These are phyloP conservation scores for Danio kyathit DNA, from an alignment of 2,797 vertebrate genomes.

Conservation along the genomic window DNA sequence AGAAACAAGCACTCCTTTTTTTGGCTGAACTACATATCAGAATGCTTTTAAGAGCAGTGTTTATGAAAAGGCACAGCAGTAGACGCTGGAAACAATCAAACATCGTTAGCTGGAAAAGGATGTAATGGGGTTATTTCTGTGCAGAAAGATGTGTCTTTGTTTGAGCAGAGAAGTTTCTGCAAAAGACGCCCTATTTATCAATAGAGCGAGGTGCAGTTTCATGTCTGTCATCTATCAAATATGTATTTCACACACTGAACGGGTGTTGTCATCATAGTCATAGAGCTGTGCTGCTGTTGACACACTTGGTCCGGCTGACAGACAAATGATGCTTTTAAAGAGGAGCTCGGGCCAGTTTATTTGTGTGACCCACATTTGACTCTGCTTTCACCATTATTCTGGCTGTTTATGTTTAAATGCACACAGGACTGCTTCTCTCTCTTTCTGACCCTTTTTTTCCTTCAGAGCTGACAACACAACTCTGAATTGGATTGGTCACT, in stretches of 20 bases:
- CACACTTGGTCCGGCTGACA: slow-evolving; percentile 62
- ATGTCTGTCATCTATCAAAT: slow-evolving; percentile 82
- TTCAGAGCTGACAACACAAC: neutral
- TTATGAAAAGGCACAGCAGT: neutral
- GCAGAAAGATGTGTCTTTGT: slow-evolving; percentile 12
- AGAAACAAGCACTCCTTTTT: neutral
- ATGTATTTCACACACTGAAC: slow-evolving; percentile 56
- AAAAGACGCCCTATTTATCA: slow-evolving; percentile 80
- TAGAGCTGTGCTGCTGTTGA: slow-evolving; percentile 85
- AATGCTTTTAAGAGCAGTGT: slow-evolving; percentile 24
- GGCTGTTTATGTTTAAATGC: slow-evolving; percentile 5
- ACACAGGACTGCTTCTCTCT: slow-evolving; percentile 9
- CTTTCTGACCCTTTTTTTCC: slow-evolving; percentile 10
- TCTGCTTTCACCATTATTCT: slow-evolving; percentile 5
- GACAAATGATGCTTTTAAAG: slow-evolving; percentile 53
- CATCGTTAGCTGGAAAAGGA: slow-evolving; percentile 17
- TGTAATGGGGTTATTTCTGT: neutral
- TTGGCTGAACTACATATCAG: neutral
- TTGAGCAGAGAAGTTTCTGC: slow-evolving; percentile 26
- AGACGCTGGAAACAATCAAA: slow-evolving; percentile 21
- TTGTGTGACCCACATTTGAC: slow-evolving; percentile 54
- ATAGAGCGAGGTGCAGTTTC: slow-evolving; percentile 80
- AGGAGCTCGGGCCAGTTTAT: slow-evolving; percentile 66
- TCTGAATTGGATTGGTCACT: neutral
- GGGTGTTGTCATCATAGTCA: neutral